A percentile compares a stretch with the other conserved stretches of the same genome.
These are phyloP conservation scores for Pterois miles DNA, from an alignment of 2,797 vertebrate genomes.

Conservation along the genomic window DNA sequence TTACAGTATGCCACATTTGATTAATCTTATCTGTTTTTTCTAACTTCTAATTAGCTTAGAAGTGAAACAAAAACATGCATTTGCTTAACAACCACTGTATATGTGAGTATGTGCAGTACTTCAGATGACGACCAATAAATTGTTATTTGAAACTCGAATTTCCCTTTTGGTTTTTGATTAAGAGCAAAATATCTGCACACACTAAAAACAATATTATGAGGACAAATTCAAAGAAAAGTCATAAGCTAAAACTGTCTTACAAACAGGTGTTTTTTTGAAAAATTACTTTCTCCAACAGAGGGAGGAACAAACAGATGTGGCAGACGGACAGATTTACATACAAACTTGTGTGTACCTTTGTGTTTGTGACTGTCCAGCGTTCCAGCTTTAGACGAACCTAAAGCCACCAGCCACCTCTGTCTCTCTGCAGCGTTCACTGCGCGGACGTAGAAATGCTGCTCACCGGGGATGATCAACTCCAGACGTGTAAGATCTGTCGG, in stretches of 20 bases:
- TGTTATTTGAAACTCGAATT: not conserved
- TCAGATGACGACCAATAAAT: not conserved
- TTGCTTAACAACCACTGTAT: not conserved
- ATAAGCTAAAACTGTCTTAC: not conserved
- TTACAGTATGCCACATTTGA: not conserved
- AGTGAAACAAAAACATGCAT: not conserved
- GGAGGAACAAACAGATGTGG: not conserved
- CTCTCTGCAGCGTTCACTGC: conserved; percentile 96
- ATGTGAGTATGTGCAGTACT: no score
- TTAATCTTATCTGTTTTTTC: not conserved
- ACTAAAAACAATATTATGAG: no score
- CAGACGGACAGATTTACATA: not conserved
- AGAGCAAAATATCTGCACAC: no score
- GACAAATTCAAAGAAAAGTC: not conserved
- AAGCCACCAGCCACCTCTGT: conserved; percentile 94
- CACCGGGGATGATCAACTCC: conserved; percentile 96
- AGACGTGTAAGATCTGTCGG: conserved; percentile 91
- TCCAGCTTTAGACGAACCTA: conserved; percentile 96
- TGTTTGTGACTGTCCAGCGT: conserved; percentile 93
- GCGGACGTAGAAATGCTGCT: conserved; percentile 97
- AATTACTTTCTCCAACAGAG: not conserved
- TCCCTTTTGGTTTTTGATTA: no score
- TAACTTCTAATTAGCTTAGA: not conserved
- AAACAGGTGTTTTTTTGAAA: not conserved
- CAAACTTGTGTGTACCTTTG: conserved; percentile 80